phyloP scores from a whole-genome alignment of 2,113 vertebrate genomes.

The Dinomys branickii region DNA sequence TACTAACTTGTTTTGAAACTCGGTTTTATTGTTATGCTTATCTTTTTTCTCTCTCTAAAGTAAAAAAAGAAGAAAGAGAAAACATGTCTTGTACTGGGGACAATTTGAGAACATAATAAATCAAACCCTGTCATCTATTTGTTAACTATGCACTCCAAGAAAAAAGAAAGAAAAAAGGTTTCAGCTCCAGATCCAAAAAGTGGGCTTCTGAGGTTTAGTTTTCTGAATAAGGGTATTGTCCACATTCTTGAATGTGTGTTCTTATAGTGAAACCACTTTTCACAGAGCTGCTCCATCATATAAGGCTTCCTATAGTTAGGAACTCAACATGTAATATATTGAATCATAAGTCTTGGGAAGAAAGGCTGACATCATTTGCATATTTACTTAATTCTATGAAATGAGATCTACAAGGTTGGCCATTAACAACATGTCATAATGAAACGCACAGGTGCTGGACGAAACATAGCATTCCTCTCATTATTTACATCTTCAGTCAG shows the following conservation, averaged over 20 bases:
- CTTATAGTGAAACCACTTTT: neutral
- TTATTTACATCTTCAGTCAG: neutral
- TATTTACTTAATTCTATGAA: constrained; percentile 17
- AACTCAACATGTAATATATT: neutral
- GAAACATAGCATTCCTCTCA: neutral
- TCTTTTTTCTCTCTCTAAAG: too few species aligned
- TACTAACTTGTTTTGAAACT: too few species aligned
- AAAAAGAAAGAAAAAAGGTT: neutral
- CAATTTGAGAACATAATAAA: constrained; percentile 74
- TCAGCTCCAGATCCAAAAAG: constrained; percentile 17
- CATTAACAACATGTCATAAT: neutral
- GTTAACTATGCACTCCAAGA: neutral
- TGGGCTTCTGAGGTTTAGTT: neutral
- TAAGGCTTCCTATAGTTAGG: neutral
- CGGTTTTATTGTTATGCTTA: too few species aligned
- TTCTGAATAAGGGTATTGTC: constrained; percentile 64
- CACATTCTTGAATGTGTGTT: neutral
- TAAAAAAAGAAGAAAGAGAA: too few species aligned
- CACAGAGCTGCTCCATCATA: neutral
- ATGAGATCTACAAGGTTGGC: neutral
- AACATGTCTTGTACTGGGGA: constrained; percentile 57
- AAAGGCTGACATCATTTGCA: constrained; percentile 25
- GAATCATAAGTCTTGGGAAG: neutral
- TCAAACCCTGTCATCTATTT: constrained; percentile 63
- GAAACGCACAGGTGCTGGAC: neutral